Evolutionary conservation across 1,140 invertebrate species (phyloP).

Genomic region (Euura lappo): DNA sequence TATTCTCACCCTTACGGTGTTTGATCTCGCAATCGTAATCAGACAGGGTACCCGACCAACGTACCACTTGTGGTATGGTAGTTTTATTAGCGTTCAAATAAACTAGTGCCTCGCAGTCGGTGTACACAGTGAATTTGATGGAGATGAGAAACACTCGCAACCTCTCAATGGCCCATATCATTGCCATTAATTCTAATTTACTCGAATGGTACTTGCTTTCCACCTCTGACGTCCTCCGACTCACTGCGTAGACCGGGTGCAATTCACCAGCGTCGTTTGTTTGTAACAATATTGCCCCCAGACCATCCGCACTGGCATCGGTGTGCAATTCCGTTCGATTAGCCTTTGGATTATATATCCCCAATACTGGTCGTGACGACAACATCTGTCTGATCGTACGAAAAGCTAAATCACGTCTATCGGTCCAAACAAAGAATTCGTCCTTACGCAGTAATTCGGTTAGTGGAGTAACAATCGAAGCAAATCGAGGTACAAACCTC

Average conservation of each 20-base stretch:
- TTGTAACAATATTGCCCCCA: slow-evolving; percentile 36
- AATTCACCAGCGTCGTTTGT: not conserved
- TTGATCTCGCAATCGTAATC: slow-evolving; percentile 23
- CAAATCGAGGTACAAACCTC: too few relatives aligned
- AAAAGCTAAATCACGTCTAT: not conserved
- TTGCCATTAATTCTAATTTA: too few relatives aligned
- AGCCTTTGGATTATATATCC: slow-evolving; percentile 25
- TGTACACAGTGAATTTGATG: slow-evolving; percentile 27
- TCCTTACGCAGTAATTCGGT: slow-evolving; percentile 22
- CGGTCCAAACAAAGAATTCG: slow-evolving; percentile 19
- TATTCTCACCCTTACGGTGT: slow-evolving; percentile 23
- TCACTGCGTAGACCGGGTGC: slow-evolving; percentile 29
- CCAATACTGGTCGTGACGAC: slow-evolving; percentile 27
- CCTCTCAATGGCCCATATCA: slow-evolving; percentile 23
- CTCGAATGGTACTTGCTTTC: slow-evolving; percentile 17
- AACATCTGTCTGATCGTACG: slow-evolving; percentile 3
- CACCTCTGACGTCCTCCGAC: slow-evolving; percentile 26
- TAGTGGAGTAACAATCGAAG: slow-evolving; percentile 15
- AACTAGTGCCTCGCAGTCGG: slow-evolving; percentile 27
- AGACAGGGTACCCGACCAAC: slow-evolving; percentile 18
- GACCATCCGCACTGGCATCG: slow-evolving; percentile 38
- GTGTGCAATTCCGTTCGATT: slow-evolving; percentile 41
- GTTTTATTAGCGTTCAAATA: not conserved
- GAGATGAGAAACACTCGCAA: slow-evolving; percentile 26
- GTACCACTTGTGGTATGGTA: slow-evolving; percentile 15